Conservation (phyloP, 2,888 invertebrate genomes). For the Odontocolon sp. region DNA sequence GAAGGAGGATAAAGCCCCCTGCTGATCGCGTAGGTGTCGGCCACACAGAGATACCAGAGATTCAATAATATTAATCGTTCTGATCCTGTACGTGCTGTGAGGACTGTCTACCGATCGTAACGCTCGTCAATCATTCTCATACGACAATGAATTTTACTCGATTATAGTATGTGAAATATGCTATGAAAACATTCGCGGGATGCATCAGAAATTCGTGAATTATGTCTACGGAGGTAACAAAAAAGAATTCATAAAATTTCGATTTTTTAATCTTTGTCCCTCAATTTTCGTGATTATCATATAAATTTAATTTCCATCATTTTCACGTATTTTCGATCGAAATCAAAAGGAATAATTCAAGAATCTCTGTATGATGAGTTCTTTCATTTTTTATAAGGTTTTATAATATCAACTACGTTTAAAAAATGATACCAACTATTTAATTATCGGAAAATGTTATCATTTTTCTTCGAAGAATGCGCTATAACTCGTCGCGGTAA, state of each 20-base stretch:
- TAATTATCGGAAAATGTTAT: no score
- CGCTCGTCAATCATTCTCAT: conserved; percentile 59
- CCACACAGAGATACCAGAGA: conserved; percentile 57
- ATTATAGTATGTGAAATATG: conserved; percentile 25
- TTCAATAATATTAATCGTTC: conserved; percentile 71
- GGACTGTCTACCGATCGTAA: conserved; percentile 34
- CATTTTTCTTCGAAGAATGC: no score
- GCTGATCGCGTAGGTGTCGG: conserved; percentile 71
- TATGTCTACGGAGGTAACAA: conserved; percentile 4
- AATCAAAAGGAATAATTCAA: no score
- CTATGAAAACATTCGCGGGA: conserved; percentile 14
- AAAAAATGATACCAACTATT: no score
- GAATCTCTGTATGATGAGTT: no score
- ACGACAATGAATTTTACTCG: conserved; percentile 55
- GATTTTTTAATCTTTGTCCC: not conserved
- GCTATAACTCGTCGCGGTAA: no score
- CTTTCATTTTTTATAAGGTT: no score
- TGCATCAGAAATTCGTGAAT: conserved; percentile 3
- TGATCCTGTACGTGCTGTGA: conserved; percentile 26
- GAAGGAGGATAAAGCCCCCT: conserved; percentile 52
- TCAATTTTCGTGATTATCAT: no score
- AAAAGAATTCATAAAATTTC: not conserved
- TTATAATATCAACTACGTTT: no score
- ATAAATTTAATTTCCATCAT: no score
- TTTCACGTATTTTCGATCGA: no score